Evolutionary conservation across 2,888 invertebrate genomes (phyloP).

Genomic region (Polymixis flavicincta): DNA sequence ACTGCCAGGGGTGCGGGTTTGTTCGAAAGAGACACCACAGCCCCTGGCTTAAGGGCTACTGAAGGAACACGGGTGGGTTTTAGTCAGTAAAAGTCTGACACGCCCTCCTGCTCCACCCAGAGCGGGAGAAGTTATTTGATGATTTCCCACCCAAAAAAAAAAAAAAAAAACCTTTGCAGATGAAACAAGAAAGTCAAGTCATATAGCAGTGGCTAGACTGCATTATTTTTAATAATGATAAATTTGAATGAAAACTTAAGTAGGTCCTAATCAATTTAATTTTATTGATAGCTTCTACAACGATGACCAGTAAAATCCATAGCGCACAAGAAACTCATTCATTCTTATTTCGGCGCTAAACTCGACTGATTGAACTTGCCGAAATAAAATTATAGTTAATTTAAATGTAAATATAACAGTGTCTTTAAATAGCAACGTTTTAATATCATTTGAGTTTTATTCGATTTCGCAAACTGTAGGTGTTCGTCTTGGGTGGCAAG

Average conservation of each 20-base stretch:
- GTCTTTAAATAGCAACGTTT: conserved; percentile 23
- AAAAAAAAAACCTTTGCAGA: too few relatives aligned
- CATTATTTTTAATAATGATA: neutral
- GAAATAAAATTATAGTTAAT: conserved; percentile 22
- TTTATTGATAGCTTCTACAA: neutral
- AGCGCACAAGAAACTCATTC: conserved; percentile 13
- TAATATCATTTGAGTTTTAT: conserved; percentile 42
- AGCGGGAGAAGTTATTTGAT: too few relatives aligned
- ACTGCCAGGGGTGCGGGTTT: too few relatives aligned
- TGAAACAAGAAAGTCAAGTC: neutral
- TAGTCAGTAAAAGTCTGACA: too few relatives aligned
- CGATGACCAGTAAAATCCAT: conserved; percentile 3
- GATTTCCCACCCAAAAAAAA: too few relatives aligned
- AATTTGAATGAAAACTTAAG: neutral
- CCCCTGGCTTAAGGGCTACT: too few relatives aligned
- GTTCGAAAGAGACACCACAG: too few relatives aligned
- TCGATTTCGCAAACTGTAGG: conserved; percentile 23
- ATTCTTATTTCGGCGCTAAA: conserved; percentile 10
- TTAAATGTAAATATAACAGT: conserved; percentile 42
- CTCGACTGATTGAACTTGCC: conserved; percentile 33
- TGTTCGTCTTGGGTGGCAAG: conserved; percentile 41
- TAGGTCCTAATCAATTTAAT: neutral
- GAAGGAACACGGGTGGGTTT: too few relatives aligned
- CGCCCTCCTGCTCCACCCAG: too few relatives aligned
- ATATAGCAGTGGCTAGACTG: neutral